Base-by-base conservation (phyloP, 2,888 invertebrate species). In the Xanthia icteritia region DNA sequence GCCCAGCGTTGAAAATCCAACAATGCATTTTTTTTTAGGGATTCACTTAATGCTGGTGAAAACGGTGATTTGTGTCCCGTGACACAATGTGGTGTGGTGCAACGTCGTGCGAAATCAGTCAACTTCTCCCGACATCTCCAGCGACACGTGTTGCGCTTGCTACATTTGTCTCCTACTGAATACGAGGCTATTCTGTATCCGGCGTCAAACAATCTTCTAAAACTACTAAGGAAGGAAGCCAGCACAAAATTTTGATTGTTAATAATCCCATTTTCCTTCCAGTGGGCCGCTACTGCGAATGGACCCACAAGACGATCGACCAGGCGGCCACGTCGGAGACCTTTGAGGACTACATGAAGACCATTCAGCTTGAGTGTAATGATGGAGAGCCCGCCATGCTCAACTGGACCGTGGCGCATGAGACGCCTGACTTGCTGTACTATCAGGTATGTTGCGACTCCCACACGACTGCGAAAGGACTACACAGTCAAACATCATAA, bases 221-320 rank as follows among this genome's bases (percentile, higher is more conserved):
- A 56, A n/a, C n/a, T 27, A 15, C 15, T 5, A 56, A 56, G n/a
- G 27, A n/a, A n/a, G 13, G 56, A 56, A 23, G n/a, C 11, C 56
- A 13, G 56, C n/a, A 27, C 27, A 5, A 15, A 58, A 58, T 58
- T 1, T n/a, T 17, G 1, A 17, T 58, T 58, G 58, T 17, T 58
- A 27, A 58, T 31, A 31, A 60, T 20, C 31, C 20, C 60, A 20
- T 20, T 0, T 56, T 11, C 17, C 0, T 45, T 70, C 0, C 91
- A 98, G 98, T 97, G 71, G 99, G 99, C 2, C 97, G 98, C 15
- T 98, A 98, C 92, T 99, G 99, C 93, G 98, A 99, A 92, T 99
- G 98, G 98, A 97, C 97, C 0, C 98, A 98, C 94, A 98, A 97
- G 91, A 97, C 97, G 0, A 96, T 97, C 0, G 99, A 99, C 94